These are phyloP conservation scores for Ephydatia muelleri DNA, from an alignment of 37 sponge, comb jelly and placozoan genomes.

Conservation along the genomic window DNA sequence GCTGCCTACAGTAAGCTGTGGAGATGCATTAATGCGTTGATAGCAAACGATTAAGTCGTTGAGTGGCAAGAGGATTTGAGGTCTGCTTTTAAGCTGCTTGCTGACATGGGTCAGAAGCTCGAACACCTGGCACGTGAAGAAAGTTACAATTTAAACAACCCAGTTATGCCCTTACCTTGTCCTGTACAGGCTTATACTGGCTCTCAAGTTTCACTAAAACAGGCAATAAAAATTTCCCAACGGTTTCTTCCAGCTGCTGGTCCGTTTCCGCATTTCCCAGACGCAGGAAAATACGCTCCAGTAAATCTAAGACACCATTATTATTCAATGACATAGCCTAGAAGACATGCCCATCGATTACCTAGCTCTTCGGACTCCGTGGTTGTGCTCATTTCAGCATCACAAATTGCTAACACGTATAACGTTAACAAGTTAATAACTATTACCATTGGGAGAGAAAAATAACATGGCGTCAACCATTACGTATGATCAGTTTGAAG, in stretches of 20 bases:
- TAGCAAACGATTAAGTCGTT: conserved; percentile 36
- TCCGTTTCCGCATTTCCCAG: conserved; percentile 73
- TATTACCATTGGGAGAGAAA: background rate
- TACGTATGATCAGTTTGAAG: conserved; percentile 53
- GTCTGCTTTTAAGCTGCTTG: conserved; percentile 56
- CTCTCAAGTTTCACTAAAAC: conserved; percentile 54
- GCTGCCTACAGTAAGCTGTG: conserved; percentile 29
- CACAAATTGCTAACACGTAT: too few species aligned
- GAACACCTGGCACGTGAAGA: conserved; percentile 41
- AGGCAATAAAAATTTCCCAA: conserved; percentile 52
- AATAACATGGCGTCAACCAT: background rate
- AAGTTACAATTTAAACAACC: background rate
- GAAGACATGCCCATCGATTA: background rate
- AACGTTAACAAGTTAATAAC: too few species aligned
- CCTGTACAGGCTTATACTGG: conserved; percentile 26
- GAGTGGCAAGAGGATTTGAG: conserved; percentile 42
- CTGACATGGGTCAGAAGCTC: conserved; percentile 65
- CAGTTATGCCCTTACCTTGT: conserved; percentile 35
- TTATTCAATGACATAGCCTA: background rate
- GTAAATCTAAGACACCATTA: conserved; percentile 24
- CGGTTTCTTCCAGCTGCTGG: conserved; percentile 49
- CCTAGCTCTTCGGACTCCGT: background rate
- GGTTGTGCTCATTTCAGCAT: background rate
- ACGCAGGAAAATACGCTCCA: conserved; percentile 64
- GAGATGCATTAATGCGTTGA: conserved; percentile 12